These are phyloP conservation scores for Mesaphorura yosii DNA, from an alignment of 1,140 invertebrate genomes.

Conservation along the genomic window DNA sequence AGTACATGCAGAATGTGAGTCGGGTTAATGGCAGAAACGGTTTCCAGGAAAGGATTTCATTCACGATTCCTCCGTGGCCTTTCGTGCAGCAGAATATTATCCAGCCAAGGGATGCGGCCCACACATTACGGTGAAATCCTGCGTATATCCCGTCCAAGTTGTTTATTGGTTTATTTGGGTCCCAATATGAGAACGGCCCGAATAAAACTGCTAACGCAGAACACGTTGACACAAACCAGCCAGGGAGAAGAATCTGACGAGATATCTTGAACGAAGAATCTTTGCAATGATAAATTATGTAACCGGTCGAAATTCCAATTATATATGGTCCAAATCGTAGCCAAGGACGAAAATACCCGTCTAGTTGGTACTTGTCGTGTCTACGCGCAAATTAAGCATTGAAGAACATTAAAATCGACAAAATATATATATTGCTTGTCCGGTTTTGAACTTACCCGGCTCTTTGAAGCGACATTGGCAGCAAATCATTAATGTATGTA, in stretches of 20 bases:
- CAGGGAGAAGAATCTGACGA: slow-evolving; percentile 8
- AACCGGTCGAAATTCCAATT: slow-evolving; percentile 21
- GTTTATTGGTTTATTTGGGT: slow-evolving; percentile 4
- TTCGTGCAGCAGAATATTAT: slow-evolving; percentile 53
- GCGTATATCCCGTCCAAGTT: slow-evolving; percentile 39
- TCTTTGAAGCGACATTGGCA: not conserved
- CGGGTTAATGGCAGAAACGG: slow-evolving; percentile 43
- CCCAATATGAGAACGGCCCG: slow-evolving; percentile 34
- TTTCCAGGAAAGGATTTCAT: slow-evolving; percentile 43
- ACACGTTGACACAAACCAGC: slow-evolving; percentile 34
- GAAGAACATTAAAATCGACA: not conserved
- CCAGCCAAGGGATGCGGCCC: slow-evolving; percentile 51
- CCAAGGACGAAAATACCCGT: slow-evolving; percentile 23
- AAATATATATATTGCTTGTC: not conserved
- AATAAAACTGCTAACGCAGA: slow-evolving; percentile 33
- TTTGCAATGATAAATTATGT: slow-evolving; percentile 6
- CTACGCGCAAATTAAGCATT: not conserved
- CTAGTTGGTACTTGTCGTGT: not conserved
- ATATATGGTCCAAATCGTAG: slow-evolving; percentile 18
- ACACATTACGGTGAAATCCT: slow-evolving; percentile 46
- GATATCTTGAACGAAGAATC: slow-evolving; percentile 4
- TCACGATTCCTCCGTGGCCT: slow-evolving; percentile 49
- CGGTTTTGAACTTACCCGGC: not conserved
- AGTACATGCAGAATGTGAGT: slow-evolving; percentile 42
- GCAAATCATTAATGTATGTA: not conserved